phyloP scores from a whole-genome alignment of 64 coral and sea anemone species.

The Pocillopora verrucosa region DNA sequence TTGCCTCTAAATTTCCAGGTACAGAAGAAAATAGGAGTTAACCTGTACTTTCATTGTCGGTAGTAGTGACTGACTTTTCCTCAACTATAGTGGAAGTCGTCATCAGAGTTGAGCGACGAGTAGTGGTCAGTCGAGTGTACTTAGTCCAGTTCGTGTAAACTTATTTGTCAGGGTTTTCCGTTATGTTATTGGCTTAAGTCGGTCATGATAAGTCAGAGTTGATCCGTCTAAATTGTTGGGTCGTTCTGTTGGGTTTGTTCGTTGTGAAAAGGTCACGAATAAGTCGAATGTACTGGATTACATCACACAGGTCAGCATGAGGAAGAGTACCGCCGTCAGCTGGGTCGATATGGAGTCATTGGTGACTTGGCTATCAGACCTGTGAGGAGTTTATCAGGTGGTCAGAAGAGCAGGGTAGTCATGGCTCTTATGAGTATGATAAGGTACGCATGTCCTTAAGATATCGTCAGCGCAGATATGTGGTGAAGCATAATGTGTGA shows the following conservation, averaged over 20 bases:
- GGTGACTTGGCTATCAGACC: conserved; percentile 67
- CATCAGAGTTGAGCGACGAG: no score
- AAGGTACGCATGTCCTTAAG: conserved; percentile 9
- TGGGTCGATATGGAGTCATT: conserved; percentile 75
- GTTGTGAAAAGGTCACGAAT: not conserved
- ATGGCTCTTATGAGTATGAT: conserved; percentile 71
- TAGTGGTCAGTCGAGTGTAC: no score
- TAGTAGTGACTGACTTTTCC: no score
- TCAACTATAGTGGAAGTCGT: no score
- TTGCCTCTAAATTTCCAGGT: conserved; percentile 82
- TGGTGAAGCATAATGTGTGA: not conserved
- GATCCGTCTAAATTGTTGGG: no score
- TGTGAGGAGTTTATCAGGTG: conserved; percentile 70
- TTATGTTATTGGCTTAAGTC: no score
- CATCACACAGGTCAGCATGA: conserved; percentile 36
- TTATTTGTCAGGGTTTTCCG: no score
- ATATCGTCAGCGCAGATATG: not conserved
- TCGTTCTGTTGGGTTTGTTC: no score
- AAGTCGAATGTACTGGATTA: not conserved
- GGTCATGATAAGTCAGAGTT: no score
- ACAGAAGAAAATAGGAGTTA: not conserved
- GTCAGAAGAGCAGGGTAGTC: conserved; percentile 77
- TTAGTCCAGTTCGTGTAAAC: no score
- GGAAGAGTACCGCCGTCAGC: conserved; percentile 69
- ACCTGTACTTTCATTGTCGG: no score